Evolutionary conservation across 2,888 invertebrate genomes (phyloP), one percentile per base, ranked within the genome.

Genomic region (Campoplex nolae): DNA sequence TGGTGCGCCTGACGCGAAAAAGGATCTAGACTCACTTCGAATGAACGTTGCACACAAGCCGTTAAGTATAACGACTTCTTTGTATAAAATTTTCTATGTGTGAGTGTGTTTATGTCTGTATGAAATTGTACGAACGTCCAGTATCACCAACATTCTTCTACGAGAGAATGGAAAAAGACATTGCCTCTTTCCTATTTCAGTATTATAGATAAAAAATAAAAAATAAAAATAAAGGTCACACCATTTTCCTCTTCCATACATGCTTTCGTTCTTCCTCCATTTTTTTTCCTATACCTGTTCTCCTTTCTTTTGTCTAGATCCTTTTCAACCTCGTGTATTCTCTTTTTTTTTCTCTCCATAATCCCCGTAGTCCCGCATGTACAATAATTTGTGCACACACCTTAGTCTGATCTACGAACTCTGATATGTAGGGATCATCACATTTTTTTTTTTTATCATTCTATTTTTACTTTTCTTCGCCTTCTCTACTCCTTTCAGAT

Each of bases 31-130:
- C 71, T 87, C 70, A 45, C 51, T 83, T 62, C 58, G 77, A 88
- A 89, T 85, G 87, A 88, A 80, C 71, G 54, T 83, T 75, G 67
- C 51, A 54, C 79, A 82, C 79, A 82, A 87, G 75, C 78, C 84
- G 86, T 87, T 87, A 87, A 82, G 75, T 84, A 67, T 86, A 89
- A 89, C 84, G 87, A 85, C 84, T 86, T 75, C n/a, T 77, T 48
- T 82, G 71, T 76, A 58, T 45, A 45, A 51, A 48, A 51, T 42
- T 65, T 23, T 71, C 38, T 38, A 54, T 56, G 42, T 28, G n/a
- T 58, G 58, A 38, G 38, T 70, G 58, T 58, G 28, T 58, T 11
- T 28, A 0, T 13, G 58, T 28, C 3, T 28, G 28, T 28, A 58
- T 2, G 28, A 3, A 54, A 38, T 71, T 65, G 48, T 45, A 51